Base-by-base conservation (phyloP, 2,113 vertebrate genomes). In the Alexandromys fortis region DNA sequence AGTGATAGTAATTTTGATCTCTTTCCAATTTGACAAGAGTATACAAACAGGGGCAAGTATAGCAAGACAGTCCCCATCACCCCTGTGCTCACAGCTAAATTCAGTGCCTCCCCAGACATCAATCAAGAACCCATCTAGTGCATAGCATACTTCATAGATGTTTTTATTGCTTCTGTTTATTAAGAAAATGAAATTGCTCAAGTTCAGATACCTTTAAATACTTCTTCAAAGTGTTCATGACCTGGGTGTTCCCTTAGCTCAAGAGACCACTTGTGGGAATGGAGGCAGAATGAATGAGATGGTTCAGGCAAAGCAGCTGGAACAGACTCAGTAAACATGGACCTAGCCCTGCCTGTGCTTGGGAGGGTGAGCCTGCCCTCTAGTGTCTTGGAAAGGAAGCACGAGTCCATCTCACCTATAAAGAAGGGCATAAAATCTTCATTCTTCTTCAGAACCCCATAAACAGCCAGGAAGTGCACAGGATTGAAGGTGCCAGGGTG, bases 371-470 rank as follows among this genome's bases (percentile, higher is more conserved):
- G 55, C 5, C 22, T 42, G 8, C 22, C 55, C 35, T 70, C 52
- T 63, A 19, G 35, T 30, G 1, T 58, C 78, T 76, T 13, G 13
- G 17, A 26, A 65, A 75, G 65, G 16, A 6, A 45, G 35, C 28
- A 4, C 13, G 5, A 28, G 42, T 8, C 6, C 33, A 17, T 5
- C 95, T 96, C 77, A 98, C 97, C 97, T 55, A 42, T 22, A 0
- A 98, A 98, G 78, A 98, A 98, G 14, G 98, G 97, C 13, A 98
- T 94, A 61, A 98, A 98, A 6, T 98, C 97, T 0, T 98, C 93
- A 26, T 6, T 97, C 86, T 97, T 98, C 96, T 94, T 97, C 85
- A 98, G 79, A 1, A 55, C 75, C 19, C 97, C 98, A 10, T 8
- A 92, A 63, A 93, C 92, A 96, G 98, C 97, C 86, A 98, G 97